These are phyloP conservation scores for Botia almorhae DNA, from an alignment of 2,797 vertebrate species.

Conservation along the genomic window DNA sequence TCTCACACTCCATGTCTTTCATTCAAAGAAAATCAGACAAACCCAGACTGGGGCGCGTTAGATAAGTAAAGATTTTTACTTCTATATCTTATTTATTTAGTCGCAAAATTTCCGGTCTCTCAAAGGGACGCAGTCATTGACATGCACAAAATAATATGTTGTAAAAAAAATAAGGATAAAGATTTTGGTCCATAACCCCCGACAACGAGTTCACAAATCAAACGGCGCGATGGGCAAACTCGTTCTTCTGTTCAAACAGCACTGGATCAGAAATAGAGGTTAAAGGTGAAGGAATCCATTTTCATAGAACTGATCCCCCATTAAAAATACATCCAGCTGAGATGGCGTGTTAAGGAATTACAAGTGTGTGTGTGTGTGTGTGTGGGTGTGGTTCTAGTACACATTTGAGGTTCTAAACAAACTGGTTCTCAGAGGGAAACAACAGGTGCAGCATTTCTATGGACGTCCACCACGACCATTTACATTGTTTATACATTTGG, in stretches of 20 bases:
- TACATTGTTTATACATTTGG: no score
- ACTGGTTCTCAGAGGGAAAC: no score
- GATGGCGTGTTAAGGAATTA: neutral
- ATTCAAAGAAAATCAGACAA: slow-evolving; percentile 5
- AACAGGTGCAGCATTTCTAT: no score
- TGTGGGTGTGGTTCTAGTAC: neutral
- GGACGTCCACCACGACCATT: no score
- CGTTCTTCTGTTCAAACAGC: slow-evolving; percentile 29
- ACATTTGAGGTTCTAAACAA: neutral
- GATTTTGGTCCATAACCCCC: slow-evolving; percentile 27
- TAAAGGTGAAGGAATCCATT: slow-evolving; percentile 41
- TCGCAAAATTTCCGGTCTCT: neutral
- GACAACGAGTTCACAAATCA: slow-evolving; percentile 22
- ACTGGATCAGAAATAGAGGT: slow-evolving; percentile 39
- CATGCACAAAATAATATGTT: slow-evolving; percentile 11
- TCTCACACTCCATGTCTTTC: slow-evolving; percentile 26
- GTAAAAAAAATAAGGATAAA: slow-evolving; percentile 11
- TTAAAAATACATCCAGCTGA: slow-evolving; percentile 26
- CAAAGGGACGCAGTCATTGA: neutral
- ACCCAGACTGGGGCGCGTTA: slow-evolving; percentile 4
- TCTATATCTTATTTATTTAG: neutral
- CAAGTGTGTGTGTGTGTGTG: neutral
- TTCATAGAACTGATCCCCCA: slow-evolving; percentile 1
- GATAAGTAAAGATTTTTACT: neutral
- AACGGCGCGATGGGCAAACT: slow-evolving; percentile 26